A percentile compares a stretch with the other conserved stretches of the same genome.
Evolutionary conservation across 2,888 invertebrate genomes (phyloP).

Genomic region (Drosophila prolongata): DNA sequence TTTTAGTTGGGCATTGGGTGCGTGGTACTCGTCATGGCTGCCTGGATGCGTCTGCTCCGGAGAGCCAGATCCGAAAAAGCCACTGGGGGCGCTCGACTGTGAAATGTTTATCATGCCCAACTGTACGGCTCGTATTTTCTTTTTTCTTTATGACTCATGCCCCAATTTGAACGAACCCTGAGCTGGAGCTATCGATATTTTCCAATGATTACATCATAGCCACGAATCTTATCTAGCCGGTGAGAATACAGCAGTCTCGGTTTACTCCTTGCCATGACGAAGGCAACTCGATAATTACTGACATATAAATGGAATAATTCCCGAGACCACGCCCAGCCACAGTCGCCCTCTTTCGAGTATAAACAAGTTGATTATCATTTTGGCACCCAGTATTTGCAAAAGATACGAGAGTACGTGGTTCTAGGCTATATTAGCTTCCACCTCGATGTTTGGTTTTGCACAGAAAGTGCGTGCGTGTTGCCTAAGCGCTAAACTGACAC

Average conservation of each 20-base stretch:
- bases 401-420: conserved; percentile 33
- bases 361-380: conserved; percentile 21
- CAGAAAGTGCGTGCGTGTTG: conserved; percentile 42
- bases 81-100: conserved; percentile 59
- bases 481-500: conserved; percentile 23
- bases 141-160: conserved; percentile 20
- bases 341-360: conserved; percentile 15
- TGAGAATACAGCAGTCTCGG: conserved; percentile 9
- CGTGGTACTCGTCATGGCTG: conserved; percentile 62
- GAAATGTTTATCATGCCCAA: conserved; percentile 51
- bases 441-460: conserved; percentile 22
- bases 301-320: conserved; percentile 1
- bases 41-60: conserved; percentile 56
- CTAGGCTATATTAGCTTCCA: conserved; percentile 21
- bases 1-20: conserved; percentile 36
- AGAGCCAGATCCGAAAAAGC: conserved; percentile 26
- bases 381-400: conserved; percentile 9
- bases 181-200: conserved; percentile 39
- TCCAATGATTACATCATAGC: conserved; percentile 45
- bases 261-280: conserved; percentile 34
- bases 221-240: conserved; percentile 15
- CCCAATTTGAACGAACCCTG: conserved; percentile 23
- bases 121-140: conserved; percentile 48
- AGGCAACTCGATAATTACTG: conserved; percentile 24
- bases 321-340: conserved; percentile 13